phyloP scores from a whole-genome alignment of 2,797 vertebrate species.

The Myotis pilosus region DNA sequence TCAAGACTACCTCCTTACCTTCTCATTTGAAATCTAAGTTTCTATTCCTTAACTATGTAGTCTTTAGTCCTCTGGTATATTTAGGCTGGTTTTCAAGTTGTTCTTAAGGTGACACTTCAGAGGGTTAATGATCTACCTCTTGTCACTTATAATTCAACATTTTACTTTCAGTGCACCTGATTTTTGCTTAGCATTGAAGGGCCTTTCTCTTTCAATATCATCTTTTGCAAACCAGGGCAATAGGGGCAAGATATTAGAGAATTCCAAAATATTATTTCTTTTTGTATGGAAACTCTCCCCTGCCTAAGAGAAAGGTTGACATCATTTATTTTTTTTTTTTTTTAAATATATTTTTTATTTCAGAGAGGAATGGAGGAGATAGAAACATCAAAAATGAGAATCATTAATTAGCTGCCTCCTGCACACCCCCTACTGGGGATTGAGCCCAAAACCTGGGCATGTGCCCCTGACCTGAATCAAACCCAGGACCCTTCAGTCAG shows the following conservation, averaged over 20 bases:
- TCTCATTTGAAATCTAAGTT: not conserved
- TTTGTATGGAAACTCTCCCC: not conserved
- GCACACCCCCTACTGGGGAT: no score
- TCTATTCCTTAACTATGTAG: not conserved
- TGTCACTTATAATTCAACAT: conserved; percentile 27
- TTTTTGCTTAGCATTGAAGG: not conserved
- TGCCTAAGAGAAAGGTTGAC: not conserved
- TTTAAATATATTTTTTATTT: no score
- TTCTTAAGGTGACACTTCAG: not conserved
- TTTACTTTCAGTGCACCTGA: not conserved
- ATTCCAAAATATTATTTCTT: not conserved
- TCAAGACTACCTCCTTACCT: not conserved
- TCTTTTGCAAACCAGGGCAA: not conserved
- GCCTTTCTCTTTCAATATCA: not conserved
- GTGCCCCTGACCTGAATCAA: no score
- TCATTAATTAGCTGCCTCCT: no score
- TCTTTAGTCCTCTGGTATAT: not conserved
- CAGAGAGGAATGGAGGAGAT: no score
- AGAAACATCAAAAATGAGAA: no score
- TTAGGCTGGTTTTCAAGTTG: conserved; percentile 32
- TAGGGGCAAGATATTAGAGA: not conserved
- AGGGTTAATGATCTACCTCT: not conserved
- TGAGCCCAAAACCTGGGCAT: no score
- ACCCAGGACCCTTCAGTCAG: no score
- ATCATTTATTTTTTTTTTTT: no score